phyloP scores from a whole-genome alignment of 2,113 vertebrate species.

The Pseudonaja textilis region DNA sequence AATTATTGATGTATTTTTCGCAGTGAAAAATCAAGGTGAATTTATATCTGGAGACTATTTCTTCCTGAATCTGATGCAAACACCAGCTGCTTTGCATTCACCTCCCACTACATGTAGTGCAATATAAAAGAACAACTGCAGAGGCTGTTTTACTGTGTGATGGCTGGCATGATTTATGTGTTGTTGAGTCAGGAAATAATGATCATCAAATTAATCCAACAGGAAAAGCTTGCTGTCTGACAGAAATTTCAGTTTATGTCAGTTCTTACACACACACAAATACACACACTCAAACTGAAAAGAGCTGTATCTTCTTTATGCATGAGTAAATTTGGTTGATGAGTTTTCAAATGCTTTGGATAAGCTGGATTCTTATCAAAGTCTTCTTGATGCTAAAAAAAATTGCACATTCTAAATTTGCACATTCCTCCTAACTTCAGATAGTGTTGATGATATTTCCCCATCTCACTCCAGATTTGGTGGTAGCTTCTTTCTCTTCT shows the following conservation, averaged over 20 bases:
- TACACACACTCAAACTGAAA: background rate
- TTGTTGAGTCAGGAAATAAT: slow-evolving; percentile 28
- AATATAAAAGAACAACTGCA: background rate
- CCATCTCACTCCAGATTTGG: background rate
- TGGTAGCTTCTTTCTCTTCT: background rate
- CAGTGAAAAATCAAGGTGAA: slow-evolving; percentile 24
- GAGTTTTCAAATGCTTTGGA: background rate
- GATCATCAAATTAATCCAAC: slow-evolving; percentile 5
- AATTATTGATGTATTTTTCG: slow-evolving; percentile 42
- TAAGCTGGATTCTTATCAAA: background rate
- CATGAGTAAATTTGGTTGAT: background rate
- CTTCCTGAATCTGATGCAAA: background rate
- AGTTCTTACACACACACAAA: fast-evolving
- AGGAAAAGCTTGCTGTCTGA: background rate
- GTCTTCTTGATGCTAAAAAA: background rate
- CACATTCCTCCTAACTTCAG: background rate
- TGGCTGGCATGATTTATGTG: slow-evolving; percentile 2
- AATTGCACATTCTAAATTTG: background rate
- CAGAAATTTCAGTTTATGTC: background rate
- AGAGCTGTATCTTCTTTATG: background rate
- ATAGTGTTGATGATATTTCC: background rate
- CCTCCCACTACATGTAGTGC: slow-evolving; percentile 29
- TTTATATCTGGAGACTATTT: slow-evolving; percentile 38
- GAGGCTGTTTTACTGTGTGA: slow-evolving; percentile 36
- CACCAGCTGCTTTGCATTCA: slow-evolving; percentile 22